A percentile compares a stretch with the other conserved stretches of the same genome.
phyloP scores from a whole-genome alignment of 2,797 vertebrate genomes.

The Heteromormyrus szaboi region DNA sequence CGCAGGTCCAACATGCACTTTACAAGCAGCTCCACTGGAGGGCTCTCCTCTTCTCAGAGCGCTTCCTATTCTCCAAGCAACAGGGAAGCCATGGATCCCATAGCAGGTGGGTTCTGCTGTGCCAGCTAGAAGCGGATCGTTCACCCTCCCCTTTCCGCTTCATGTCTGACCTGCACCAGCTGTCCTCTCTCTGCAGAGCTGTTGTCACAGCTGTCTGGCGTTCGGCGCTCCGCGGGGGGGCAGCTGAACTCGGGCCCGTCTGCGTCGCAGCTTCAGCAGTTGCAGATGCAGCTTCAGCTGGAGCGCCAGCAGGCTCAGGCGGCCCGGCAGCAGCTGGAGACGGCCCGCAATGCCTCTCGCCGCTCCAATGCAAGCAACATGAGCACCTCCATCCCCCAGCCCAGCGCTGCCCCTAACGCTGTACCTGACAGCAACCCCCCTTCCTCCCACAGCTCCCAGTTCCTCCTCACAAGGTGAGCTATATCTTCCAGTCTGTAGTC shows the following conservation, averaged over 20 bases:
- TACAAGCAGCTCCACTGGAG: conserved; percentile 93
- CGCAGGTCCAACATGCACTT: conserved; percentile 99
- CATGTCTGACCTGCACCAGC: background rate
- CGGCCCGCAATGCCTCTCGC: conserved; percentile 81
- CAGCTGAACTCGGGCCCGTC: conserved; percentile 96
- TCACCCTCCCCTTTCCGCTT: background rate
- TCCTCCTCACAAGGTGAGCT: conserved; percentile 88
- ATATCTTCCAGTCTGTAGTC: background rate
- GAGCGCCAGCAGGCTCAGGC: conserved; percentile 95
- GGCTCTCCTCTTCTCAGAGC: conserved; percentile 95
- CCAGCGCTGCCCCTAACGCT: conserved; percentile 70
- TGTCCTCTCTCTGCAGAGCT: conserved; percentile 68
- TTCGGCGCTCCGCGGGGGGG: conserved; percentile 92
- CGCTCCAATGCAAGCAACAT: conserved; percentile 81
- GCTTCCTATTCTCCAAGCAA: conserved; percentile 98
- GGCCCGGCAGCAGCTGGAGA: conserved; percentile 89
- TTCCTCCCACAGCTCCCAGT: conserved; percentile 86
- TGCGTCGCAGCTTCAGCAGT: conserved; percentile 92
- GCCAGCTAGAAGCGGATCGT: background rate
- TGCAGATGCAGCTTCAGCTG: conserved; percentile 98
- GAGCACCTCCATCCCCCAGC: conserved; percentile 75
- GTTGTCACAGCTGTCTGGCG: conserved; percentile 94
- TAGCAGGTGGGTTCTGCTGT: conserved; percentile 83
- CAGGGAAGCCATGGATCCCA: conserved; percentile 99
- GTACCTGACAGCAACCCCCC: conserved; percentile 79